Base-by-base conservation (phyloP, 2,888 invertebrate genomes). In the Eueremaeus valkanovi region DNA sequence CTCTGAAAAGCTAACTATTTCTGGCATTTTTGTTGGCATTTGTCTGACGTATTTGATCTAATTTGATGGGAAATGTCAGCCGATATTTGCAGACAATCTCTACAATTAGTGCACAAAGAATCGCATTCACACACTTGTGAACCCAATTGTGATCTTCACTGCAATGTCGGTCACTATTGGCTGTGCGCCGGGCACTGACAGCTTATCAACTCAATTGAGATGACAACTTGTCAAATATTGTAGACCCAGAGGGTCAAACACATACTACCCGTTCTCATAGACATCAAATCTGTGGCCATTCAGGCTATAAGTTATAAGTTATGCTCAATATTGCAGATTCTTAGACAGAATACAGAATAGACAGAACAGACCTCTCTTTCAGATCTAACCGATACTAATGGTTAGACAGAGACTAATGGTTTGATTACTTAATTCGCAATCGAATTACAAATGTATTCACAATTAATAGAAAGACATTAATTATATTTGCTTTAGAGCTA, bases 31-130 rank as follows among this genome's bases (percentile, higher is more conserved):
- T 40, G 2, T 36, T 68, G 68, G 36, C 68, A 42, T 68, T 68
- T 40, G 68, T n/a, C n/a, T 68, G 68, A 66, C 68, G 68, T 68
- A 36, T 68, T 68, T 68, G 21, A 68, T 68, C 68, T 68, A 42
- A 68, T 68, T 68, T 68, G 68, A 68, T 68, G 68, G 68, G 18
- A 40, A 68, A 68, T 68, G 68, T 68, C 61, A 61, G 51, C 16
- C 61, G 29, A 61, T 61, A 61, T 61, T 61, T 61, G 31, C 24
- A 9, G 33, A 63, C 31, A 63, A 63, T 63, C 18, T 31, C 29
- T 68, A 68, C 68, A 68, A 68, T 68, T 68, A 68, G 68, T 68
- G 36, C 21, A 24, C 21, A 40, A 40, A 68, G 11, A 63, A 63
- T 63, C 33, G 68, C n/a, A 68, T 68, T n/a, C 68, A 21, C 40